These are phyloP conservation scores for Gastrophryne carolinensis DNA, from an alignment of 2,797 vertebrate species.

Conservation along the genomic window DNA sequence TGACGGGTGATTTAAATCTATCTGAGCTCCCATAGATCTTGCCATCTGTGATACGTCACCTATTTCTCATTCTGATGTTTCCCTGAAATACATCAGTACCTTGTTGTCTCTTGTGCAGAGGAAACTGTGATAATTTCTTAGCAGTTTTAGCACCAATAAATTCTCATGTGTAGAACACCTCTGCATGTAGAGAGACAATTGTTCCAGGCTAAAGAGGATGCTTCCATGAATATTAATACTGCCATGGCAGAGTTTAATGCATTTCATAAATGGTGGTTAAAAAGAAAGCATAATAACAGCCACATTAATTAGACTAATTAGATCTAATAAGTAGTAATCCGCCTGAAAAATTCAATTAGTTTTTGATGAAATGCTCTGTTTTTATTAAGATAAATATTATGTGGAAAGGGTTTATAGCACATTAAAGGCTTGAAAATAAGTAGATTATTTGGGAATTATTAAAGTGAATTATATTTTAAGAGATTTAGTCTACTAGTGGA, in stretches of 20 bases:
- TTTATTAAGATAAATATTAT: conserved; percentile 1
- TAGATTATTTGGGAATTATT: not conserved
- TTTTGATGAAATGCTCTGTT: conserved; percentile 25
- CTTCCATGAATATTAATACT: conserved; percentile 15
- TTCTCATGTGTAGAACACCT: conserved; percentile 17
- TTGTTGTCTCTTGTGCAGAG: conserved; percentile 24
- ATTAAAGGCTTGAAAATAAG: not conserved
- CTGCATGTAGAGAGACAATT: conserved; percentile 29
- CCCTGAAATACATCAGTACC: conserved; percentile 19
- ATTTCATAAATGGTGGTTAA: not conserved
- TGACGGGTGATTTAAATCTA: conserved; percentile 35
- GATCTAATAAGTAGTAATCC: conserved; percentile 12
- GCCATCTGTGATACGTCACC: conserved; percentile 30
- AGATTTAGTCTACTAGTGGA: too few relatives aligned
- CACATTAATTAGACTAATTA: conserved; percentile 35
- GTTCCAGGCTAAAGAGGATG: not conserved
- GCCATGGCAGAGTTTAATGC: not conserved
- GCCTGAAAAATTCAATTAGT: conserved; percentile 11
- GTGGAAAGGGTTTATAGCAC: not conserved
- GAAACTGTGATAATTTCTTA: conserved; percentile 32
- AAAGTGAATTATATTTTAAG: too few relatives aligned
- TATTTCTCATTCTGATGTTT: conserved; percentile 21
- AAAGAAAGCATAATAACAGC: conserved; percentile 1
- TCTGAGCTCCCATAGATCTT: conserved; percentile 30
- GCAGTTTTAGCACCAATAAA: conserved; percentile 33